phyloP scores from a whole-genome alignment of 1,140 invertebrate species.

The Drosophila murphyi region DNA sequence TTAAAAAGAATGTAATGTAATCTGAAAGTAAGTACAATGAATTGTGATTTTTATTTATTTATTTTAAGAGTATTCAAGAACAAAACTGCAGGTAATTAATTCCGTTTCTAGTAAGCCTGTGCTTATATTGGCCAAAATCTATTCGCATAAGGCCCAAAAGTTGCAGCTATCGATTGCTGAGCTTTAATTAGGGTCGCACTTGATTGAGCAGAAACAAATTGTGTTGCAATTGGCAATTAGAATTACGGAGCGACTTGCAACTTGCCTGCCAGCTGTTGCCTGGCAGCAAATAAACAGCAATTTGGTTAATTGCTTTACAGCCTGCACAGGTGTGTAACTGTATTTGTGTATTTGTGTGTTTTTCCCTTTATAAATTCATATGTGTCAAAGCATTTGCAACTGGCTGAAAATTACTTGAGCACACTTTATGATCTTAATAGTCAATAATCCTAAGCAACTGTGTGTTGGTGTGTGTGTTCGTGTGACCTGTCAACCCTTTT shows the following conservation, averaged over 20 bases:
- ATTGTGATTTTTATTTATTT: too few relatives aligned
- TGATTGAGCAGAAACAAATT: constrained; percentile 49
- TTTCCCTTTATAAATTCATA: constrained; percentile 55
- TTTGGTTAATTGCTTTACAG: constrained; percentile 76
- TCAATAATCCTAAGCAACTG: constrained; percentile 63
- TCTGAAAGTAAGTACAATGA: too few relatives aligned
- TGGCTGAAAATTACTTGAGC: constrained; percentile 67
- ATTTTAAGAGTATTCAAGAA: too few relatives aligned
- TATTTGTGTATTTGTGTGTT: constrained; percentile 22
- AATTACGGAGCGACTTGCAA: constrained; percentile 19
- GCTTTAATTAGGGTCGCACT: constrained; percentile 37
- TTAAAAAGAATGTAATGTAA: too few relatives aligned
- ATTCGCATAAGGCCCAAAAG: constrained; percentile 3
- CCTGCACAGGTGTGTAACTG: constrained; percentile 33
- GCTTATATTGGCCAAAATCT: background rate
- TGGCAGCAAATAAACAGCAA: constrained; percentile 59
- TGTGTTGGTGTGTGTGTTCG: constrained; percentile 17
- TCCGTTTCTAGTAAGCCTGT: too few relatives aligned
- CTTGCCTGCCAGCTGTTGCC: constrained; percentile 34
- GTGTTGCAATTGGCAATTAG: constrained; percentile 29
- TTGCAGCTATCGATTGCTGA: constrained; percentile 26
- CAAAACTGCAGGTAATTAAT: too few relatives aligned
- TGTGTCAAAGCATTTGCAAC: constrained; percentile 44
- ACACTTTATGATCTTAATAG: constrained; percentile 73
- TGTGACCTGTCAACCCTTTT: constrained; percentile 51